Base-by-base conservation (phyloP, 2,797 vertebrate genomes). In the Aotus griseimembra region DNA sequence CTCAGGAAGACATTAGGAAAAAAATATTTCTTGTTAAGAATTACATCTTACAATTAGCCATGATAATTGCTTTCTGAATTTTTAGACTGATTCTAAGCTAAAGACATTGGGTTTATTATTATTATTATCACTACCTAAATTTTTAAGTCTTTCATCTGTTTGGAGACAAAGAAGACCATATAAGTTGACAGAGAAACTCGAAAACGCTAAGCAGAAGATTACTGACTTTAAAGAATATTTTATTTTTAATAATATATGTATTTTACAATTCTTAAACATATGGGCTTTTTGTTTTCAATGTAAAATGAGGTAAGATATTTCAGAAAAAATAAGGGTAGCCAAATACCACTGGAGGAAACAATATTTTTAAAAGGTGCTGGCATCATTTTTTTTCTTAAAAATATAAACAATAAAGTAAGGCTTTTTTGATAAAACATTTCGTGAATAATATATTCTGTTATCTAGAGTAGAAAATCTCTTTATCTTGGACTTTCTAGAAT, bases 81-180 rank as follows among this genome's bases (percentile, higher is more conserved):
- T 95, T 88, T 92, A 92, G 28, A 50, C 97, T 97, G 98, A 46
- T 46, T 97, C 64, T 98, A 64, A 97, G 73, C 5, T 57, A 88
- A 22, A 41, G 41, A 52, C n/a, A 7, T 77, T 95, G 30, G 10
- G 13, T 2, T 93, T 64, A 22, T 44, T 87, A 84, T 48, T 94
- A 97, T 82, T 89, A 97, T 72, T 85, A 95, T 9, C 5, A 12
- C 12, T n/a, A 67, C 96, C 96, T 52, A 86, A 95, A 84, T 64
- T 81, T 97, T 96, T 52, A 4, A 50, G 3, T 73, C 12, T 52
- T 86, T 81, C 61, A n/a, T 86, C 12, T 85, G 4, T 70, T 41
- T 14, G 15, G 26, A 5, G 95, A 95, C 41, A 97, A 95, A 97
- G 57, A 93, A 44, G 44, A 44, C 10, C 61, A 55, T 64, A 61